Conservation (phyloP, 2,797 vertebrate genomes). For the Poeciliopsis presidionis region DNA sequence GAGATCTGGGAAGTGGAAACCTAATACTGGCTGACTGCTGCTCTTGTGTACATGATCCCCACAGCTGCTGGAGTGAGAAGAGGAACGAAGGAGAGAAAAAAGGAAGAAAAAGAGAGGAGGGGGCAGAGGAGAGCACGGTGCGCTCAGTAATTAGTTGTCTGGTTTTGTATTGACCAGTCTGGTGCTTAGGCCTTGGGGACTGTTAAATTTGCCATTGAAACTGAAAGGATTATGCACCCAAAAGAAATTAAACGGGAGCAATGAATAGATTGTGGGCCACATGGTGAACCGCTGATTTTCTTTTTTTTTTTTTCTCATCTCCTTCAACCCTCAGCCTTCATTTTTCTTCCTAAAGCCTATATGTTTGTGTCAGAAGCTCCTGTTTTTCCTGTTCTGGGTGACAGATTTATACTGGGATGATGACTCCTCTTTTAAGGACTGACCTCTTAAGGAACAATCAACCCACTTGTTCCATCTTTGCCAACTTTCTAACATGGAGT, state of each 20-base stretch:
- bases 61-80: conserved; percentile 71
- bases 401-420: conserved; percentile 51
- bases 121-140: conserved; percentile 62
- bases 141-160: conserved; percentile 87
- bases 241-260: conserved; percentile 85
- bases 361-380: conserved; percentile 36
- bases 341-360: conserved; percentile 30
- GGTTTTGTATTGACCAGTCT: conserved; percentile 88
- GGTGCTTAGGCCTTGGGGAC: conserved; percentile 82
- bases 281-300: conserved; percentile 58
- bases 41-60: conserved; percentile 80
- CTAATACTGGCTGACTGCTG: conserved; percentile 78
- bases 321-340: conserved; percentile 18
- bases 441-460: conserved; percentile 19
- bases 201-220: conserved; percentile 86
- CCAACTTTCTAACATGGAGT: background rate
- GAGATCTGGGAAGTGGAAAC: conserved; percentile 83
- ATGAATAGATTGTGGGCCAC: conserved; percentile 82
- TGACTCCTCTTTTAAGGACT: conserved; percentile 36
- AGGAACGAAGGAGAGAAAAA: conserved; percentile 26
- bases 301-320: conserved; percentile 11
- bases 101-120: conserved; percentile 26
- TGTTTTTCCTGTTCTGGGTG: conserved; percentile 38
- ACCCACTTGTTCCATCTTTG: conserved; percentile 13
- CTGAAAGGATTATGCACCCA: conserved; percentile 84